Evolutionary conservation across 1,140 invertebrate species (phyloP), one percentile per base, ranked within the genome.

Genomic region (Akabosia matsudoensis): DNA sequence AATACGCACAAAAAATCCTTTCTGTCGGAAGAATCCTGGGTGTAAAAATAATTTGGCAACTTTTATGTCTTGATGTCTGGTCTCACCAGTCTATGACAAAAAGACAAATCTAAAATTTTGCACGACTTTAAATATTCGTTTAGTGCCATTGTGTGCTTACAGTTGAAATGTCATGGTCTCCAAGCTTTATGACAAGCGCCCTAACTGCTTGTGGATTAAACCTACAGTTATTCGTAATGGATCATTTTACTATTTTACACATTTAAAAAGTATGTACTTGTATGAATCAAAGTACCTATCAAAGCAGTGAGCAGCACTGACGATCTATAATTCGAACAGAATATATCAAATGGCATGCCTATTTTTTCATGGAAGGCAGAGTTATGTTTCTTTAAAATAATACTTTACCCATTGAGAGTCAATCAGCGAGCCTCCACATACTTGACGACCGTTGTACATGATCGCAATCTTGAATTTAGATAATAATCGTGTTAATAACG

Each of bases 291-390:
- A 45, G 4, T 56, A 56, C 54, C 24, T 10, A n/a, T 67, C 61
- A 30, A 67, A 67, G 61, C 61, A 67, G 31, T 67, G 61, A 1
- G 61, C 61, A 10, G 61, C 61, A 67, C 61, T 67, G 10, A 67
- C 13, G 31, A 67, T 30, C 61, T 67, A 22, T 7, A 67, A 67
- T 10, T 67, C 37, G 18, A 45, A 45, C n/a, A n/a, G n/a, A n/a
- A n/a, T n/a, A n/a, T n/a, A n/a, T n/a, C n/a, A n/a, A n/a, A n/a
- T n/a, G n/a, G n/a, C n/a, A n/a, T n/a, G n/a, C n/a, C n/a, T n/a
- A n/a, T n/a, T 24, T 61, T n/a, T 61, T 45, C 37, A 45, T n/a
- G n/a, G n/a, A n/a, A n/a, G n/a, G n/a, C n/a, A n/a, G n/a, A n/a
- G n/a, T n/a, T n/a, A n/a, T n/a, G n/a, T n/a, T n/a, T n/a, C n/a